Base-by-base conservation (phyloP, 1,140 invertebrate genomes). In the Procambarus virginalis region DNA sequence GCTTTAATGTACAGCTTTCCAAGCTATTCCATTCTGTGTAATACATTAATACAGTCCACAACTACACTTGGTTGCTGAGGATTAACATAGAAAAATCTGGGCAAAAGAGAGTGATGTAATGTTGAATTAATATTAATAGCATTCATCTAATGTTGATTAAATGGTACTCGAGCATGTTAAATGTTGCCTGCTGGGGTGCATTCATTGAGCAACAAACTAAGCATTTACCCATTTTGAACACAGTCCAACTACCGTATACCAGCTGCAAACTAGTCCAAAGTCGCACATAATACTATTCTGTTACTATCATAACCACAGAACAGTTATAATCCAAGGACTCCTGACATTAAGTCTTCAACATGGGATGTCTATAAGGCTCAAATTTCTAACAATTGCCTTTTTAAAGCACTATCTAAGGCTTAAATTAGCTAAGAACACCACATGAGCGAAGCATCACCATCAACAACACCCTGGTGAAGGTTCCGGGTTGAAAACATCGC, bases 381-480 rank as follows among this genome's bases (percentile, higher is more conserved):
- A 45, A 14, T 84, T 73, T 48, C 82, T 84, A 84, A 79, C 58
- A 86, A n/a, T 79, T 86, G 85, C 85, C 85, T 87, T 80, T 80
- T 60, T 87, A 80, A 87, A 87, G 86, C 86, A 81, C 77, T 87
- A 87, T 81, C 86, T 87, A 87, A 87, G 86, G 86, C 86, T 87
- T 87, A 87, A 70, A 45, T 87, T 87, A 81, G 86, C 86, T 81
- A 64, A 68, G 51, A 87, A 60, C 75, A 22, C 70, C 79, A 80
- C 78, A 81, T 60, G 22, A 87, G 78, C 51, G 46, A 79, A 80
- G 64, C 77, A 73, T 80, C 77, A 45, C 78, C 79, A 80, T 70
- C 86, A 68, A 81, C 68, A 49, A 79, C 22, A 58, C 55, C n/a
- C 45, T 48, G 49, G 20, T 76, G 73, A 73, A 77, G 58, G 73